phyloP scores from a whole-genome alignment of 2,888 invertebrate genomes.

The Morpho deidamia region DNA sequence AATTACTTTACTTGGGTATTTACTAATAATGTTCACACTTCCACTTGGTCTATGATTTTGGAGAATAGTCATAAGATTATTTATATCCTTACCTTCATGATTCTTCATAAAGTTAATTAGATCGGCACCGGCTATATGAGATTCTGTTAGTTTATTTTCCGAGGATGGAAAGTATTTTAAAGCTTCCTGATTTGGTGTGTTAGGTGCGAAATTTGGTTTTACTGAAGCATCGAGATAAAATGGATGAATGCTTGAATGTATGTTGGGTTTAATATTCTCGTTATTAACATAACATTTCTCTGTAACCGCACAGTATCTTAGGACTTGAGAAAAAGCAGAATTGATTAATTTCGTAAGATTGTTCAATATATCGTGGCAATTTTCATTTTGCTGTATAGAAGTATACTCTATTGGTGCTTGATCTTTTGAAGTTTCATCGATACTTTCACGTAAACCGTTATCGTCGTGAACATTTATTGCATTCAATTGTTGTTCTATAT shows the following conservation, averaged over 20 bases:
- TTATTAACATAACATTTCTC: constrained; percentile 8
- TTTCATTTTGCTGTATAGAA: not conserved
- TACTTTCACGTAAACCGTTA: not conserved
- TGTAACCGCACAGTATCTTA: constrained; percentile 3
- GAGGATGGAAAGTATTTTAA: not conserved
- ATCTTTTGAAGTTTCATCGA: not conserved
- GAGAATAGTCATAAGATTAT: constrained; percentile 10
- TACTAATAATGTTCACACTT: not conserved
- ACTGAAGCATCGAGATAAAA: not conserved
- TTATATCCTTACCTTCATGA: not conserved
- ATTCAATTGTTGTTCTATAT: constrained; percentile 1
- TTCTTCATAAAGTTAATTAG: constrained; percentile 1
- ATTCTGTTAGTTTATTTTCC: not conserved
- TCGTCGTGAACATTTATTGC: not conserved
- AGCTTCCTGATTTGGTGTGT: not conserved
- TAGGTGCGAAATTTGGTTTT: not conserved
- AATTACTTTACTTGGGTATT: not conserved
- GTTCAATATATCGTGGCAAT: constrained; percentile 10
- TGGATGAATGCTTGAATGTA: not conserved
- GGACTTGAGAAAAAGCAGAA: not conserved
- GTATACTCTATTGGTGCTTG: too few species aligned
- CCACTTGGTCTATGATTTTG: constrained; percentile 13
- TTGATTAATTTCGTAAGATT: constrained; percentile 9
- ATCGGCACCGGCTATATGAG: not conserved
- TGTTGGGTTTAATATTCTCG: not conserved